Percentiles rank a stretch among this genome's conserved stretches.
Conservation (phyloP, 1,140 invertebrate species). For the Drosophila elegans region DNA sequence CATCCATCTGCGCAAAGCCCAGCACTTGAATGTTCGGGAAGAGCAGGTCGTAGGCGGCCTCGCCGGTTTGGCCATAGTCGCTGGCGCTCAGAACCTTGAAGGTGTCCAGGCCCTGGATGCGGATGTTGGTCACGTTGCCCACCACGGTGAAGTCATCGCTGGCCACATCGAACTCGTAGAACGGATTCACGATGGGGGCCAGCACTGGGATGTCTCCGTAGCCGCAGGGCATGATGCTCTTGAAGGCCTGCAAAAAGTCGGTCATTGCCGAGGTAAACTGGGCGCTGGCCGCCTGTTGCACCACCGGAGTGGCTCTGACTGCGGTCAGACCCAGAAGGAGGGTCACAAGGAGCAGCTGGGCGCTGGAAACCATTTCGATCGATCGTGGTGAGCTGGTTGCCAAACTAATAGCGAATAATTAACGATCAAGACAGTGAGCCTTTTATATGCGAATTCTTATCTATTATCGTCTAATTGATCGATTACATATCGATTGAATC, state of each 20-base stretch:
- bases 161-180: constrained; percentile 26
- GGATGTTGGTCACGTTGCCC: constrained; percentile 62
- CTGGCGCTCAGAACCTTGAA: constrained; percentile 47
- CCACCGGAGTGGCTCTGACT: constrained; percentile 32
- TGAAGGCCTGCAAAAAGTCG: constrained; percentile 51
- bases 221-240: constrained; percentile 65
- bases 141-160: constrained; percentile 23
- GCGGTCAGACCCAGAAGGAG: constrained; percentile 24
- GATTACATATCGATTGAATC: constrained; percentile 2
- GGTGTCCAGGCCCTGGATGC: constrained; percentile 52
- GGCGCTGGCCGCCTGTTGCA: constrained; percentile 23
- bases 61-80: constrained; percentile 40
- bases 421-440: background rate
- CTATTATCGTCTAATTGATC: constrained; percentile 6
- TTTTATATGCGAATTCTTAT: constrained; percentile 39
- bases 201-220: constrained; percentile 50
- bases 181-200: constrained; percentile 43
- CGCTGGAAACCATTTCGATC: constrained; percentile 38
- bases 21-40: constrained; percentile 55
- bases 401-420: constrained; percentile 13
- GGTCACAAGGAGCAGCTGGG: constrained; percentile 35
- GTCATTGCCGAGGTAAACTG: constrained; percentile 35
- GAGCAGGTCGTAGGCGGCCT: constrained; percentile 51
- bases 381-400: constrained; percentile 2
- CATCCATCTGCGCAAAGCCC: constrained; percentile 50